Percentiles rank a stretch among this genome's conserved stretches.
phyloP scores from a whole-genome alignment of 1,140 invertebrate species.

The Bombus vancouverensis region DNA sequence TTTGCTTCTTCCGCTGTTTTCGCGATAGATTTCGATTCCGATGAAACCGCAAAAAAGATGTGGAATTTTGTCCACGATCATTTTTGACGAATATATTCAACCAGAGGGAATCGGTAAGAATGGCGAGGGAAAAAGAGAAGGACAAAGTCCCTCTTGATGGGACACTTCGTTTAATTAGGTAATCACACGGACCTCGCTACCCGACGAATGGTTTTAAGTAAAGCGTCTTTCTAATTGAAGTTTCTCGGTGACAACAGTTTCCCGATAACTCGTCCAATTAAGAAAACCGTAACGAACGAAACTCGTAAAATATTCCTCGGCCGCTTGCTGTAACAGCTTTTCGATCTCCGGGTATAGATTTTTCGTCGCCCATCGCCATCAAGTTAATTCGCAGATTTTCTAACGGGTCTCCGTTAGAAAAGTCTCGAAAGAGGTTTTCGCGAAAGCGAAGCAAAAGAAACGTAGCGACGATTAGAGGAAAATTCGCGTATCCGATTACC shows the following conservation, averaged over 20 bases:
- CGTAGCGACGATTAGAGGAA: no score
- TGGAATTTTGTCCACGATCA: no score
- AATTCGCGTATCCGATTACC: no score
- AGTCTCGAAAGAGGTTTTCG: neutral
- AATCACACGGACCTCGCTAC: neutral
- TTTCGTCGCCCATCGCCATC: neutral
- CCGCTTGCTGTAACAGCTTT: neutral
- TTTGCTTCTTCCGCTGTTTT: conserved; percentile 28
- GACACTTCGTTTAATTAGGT: conserved; percentile 4
- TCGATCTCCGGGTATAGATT: neutral
- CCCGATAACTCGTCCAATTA: neutral
- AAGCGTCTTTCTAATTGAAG: neutral
- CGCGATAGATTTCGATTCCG: neutral
- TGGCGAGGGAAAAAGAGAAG: no score
- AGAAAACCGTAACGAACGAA: neutral
- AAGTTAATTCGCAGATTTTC: neutral
- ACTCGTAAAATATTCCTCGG: neutral
- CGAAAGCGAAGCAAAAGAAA: neutral
- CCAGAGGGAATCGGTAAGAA: neutral
- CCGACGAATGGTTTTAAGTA: neutral
- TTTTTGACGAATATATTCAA: neutral
- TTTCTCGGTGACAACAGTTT: neutral
- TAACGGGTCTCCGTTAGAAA: neutral
- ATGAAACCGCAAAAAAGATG: neutral
- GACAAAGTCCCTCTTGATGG: neutral